phyloP scores from a whole-genome alignment of 2,113 vertebrate genomes.

The Seriola quinqueradiata region DNA sequence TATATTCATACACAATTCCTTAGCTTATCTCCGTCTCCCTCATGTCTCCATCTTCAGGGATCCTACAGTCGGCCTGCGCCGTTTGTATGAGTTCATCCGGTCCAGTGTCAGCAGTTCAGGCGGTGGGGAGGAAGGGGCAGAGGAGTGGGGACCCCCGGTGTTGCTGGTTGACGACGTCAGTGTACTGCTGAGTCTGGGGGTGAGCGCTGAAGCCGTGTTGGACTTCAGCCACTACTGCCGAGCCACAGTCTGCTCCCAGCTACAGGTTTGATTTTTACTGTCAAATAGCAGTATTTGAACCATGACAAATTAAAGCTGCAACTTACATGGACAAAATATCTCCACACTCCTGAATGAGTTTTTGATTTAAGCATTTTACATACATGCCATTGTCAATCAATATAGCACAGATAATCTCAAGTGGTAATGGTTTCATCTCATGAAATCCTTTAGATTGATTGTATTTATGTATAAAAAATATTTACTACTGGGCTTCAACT shows the following conservation, averaged over 20 bases:
- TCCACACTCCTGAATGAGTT: not conserved
- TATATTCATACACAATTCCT: no score
- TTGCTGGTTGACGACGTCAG: constrained; percentile 92
- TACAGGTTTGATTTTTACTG: constrained; percentile 83
- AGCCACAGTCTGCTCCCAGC: constrained; percentile 84
- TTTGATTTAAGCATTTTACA: not conserved
- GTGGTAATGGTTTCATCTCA: no score
- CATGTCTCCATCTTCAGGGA: constrained; percentile 38
- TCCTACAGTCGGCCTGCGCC: constrained; percentile 75
- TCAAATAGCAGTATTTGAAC: not conserved
- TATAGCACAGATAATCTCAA: no score
- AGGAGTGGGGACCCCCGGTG: constrained; percentile 83
- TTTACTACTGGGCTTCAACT: no score
- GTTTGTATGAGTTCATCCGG: constrained; percentile 86
- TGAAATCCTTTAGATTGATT: no score
- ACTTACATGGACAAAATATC: no score
- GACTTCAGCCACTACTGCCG: constrained; percentile 95
- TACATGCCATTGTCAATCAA: no score
- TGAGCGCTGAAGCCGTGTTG: constrained; percentile 78
- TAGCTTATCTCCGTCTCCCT: not conserved
- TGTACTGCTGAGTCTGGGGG: constrained; percentile 90
- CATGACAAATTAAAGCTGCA: not conserved
- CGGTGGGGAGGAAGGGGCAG: not conserved
- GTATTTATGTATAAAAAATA: not conserved
- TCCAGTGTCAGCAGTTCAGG: constrained; percentile 68